Evolutionary conservation across 2,797 vertebrate species (phyloP).

Genomic region (Leptoclinus maculatus): DNA sequence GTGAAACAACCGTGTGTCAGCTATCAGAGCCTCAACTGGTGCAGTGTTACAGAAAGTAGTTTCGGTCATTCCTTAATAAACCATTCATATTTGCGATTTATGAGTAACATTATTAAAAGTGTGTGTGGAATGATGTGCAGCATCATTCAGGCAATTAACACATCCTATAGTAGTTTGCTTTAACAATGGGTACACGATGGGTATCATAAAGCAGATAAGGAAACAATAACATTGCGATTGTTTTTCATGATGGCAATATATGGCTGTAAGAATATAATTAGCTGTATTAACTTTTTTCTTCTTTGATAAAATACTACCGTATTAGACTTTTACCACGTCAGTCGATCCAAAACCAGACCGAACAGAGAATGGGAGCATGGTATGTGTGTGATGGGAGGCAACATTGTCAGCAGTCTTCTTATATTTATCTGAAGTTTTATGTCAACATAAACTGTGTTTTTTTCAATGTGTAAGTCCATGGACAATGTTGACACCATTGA

Average conservation of each 20-base stretch:
- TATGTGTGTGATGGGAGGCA: not conserved
- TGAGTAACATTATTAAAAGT: not conserved
- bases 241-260: not conserved
- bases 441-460: not conserved
- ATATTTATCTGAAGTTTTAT: not conserved
- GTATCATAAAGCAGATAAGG: too few species aligned
- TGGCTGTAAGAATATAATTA: not conserved
- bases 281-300: not conserved
- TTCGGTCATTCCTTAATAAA: too few species aligned
- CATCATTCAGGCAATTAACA: not conserved
- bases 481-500: not conserved
- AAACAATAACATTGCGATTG: too few species aligned
- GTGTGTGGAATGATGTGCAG: not conserved
- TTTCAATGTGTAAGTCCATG: not conserved
- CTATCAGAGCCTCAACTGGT: not conserved
- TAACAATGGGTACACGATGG: too few species aligned
- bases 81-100: not conserved
- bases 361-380: too few species aligned
- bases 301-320: too few species aligned
- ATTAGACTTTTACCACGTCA: too few species aligned
- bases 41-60: not conserved
- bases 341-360: too few species aligned
- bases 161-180: not conserved
- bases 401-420: not conserved
- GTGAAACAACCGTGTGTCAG: not conserved